phyloP scores from a whole-genome alignment of 2,113 vertebrate species.

The Neopipo cinnamomea region DNA sequence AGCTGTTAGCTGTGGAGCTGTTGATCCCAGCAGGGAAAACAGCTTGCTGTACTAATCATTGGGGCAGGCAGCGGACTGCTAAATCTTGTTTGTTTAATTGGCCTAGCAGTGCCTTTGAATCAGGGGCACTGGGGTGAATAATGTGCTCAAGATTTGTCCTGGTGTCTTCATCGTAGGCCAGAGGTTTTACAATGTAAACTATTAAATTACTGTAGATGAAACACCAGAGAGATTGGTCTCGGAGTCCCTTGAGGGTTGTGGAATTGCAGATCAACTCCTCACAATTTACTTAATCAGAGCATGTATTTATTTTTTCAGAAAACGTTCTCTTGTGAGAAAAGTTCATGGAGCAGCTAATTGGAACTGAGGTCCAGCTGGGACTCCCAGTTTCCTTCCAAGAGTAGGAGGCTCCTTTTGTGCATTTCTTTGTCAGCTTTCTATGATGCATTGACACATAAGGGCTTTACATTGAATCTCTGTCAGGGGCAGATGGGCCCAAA shows the following conservation, averaged over 20 bases:
- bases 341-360: not conserved
- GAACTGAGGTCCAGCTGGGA: not conserved
- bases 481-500: not conserved
- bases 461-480: not conserved
- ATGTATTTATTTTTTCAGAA: slow-evolving; percentile 15
- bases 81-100: slow-evolving; percentile 24
- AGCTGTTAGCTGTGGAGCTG: not conserved
- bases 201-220: not conserved
- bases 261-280: slow-evolving; percentile 13
- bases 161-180: not conserved
- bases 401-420: not conserved
- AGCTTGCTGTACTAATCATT: not conserved
- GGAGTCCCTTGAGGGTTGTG: not conserved
- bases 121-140: not conserved
- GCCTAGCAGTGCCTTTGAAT: not conserved
- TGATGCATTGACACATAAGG: not conserved
- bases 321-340: not conserved
- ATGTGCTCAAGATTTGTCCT: not conserved
- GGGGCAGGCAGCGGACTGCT: not conserved
- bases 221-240: not conserved
- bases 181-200: not conserved
- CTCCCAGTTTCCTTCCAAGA: not conserved
- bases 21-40: not conserved
- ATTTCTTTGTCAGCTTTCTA: not conserved
- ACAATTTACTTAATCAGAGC: not conserved